These are phyloP conservation scores for Cinclus mexicanus DNA, from an alignment of 2,113 vertebrate genomes.

Conservation along the genomic window DNA sequence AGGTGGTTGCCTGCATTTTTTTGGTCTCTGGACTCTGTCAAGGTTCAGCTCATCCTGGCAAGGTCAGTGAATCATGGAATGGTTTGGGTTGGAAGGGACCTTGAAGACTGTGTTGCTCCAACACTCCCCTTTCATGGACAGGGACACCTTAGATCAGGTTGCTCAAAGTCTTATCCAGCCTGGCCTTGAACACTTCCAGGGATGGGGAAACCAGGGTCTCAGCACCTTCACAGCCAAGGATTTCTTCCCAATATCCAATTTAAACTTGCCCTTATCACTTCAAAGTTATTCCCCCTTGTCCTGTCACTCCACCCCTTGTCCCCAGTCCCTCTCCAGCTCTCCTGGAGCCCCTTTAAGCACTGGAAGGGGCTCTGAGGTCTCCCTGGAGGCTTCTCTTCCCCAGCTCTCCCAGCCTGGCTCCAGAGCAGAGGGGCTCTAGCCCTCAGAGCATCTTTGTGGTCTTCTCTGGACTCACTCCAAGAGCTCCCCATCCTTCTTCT, in stretches of 20 bases:
- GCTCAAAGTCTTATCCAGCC: background rate
- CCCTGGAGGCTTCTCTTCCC: background rate
- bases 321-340: background rate
- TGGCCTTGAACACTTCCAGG: background rate
- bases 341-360: background rate
- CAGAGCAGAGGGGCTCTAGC: background rate
- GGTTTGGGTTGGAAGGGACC: background rate
- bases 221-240: background rate
- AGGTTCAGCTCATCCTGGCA: background rate
- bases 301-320: background rate
- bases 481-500: background rate
- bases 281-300: background rate
- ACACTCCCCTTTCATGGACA: background rate
- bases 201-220: background rate
- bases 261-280: background rate
- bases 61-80: background rate
- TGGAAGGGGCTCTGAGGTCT: background rate
- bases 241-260: background rate
- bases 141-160: background rate
- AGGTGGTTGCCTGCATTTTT: background rate
- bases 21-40: background rate
- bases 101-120: background rate
- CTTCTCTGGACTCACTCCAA: background rate
- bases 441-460: background rate
- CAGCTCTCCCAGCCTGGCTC: background rate